Percentiles rank a stretch among this genome's conserved stretches.
phyloP scores from a whole-genome alignment of 2,888 invertebrate genomes.

The Keiferia lycopersicella region DNA sequence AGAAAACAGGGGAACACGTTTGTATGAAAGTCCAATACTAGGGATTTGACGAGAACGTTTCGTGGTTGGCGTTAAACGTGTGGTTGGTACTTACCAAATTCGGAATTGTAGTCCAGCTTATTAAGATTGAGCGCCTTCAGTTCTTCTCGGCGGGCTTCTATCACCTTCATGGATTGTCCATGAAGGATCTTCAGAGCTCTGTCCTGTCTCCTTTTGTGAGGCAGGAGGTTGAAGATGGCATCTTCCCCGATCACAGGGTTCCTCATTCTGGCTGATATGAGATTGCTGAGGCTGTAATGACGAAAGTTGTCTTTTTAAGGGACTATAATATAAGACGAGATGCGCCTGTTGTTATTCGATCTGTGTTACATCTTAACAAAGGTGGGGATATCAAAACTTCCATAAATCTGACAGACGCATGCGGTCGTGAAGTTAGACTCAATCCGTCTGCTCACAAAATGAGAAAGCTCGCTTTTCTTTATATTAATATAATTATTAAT shows the following conservation, averaged over 20 bases:
- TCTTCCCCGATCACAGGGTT: conserved; percentile 57
- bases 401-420: too few relatives aligned
- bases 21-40: too few relatives aligned
- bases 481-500: conserved; percentile 16
- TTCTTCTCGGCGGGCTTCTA: conserved; percentile 60
- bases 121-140: conserved; percentile 52
- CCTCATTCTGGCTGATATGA: conserved; percentile 57
- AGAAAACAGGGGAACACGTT: too few relatives aligned
- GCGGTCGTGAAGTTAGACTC: too few relatives aligned
- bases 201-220: conserved; percentile 80
- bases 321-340: too few relatives aligned
- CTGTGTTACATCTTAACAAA: too few relatives aligned
- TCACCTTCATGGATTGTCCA: conserved; percentile 67
- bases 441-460: too few relatives aligned
- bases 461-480: too few relatives aligned
- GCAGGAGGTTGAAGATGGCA: conserved; percentile 71
- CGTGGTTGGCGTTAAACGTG: too few relatives aligned
- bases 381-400: too few relatives aligned
- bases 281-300: conserved; percentile 46
- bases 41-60: too few relatives aligned
- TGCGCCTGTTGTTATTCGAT: too few relatives aligned
- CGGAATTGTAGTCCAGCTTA: conserved; percentile 41
- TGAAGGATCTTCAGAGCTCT: conserved; percentile 70
- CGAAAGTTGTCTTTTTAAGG: background rate
- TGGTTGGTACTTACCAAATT: conserved; percentile 60